Evolutionary conservation across 2,113 vertebrate genomes (phyloP), one percentile per base, ranked within the genome.

Genomic region (Ailuropoda melanoleuca): DNA sequence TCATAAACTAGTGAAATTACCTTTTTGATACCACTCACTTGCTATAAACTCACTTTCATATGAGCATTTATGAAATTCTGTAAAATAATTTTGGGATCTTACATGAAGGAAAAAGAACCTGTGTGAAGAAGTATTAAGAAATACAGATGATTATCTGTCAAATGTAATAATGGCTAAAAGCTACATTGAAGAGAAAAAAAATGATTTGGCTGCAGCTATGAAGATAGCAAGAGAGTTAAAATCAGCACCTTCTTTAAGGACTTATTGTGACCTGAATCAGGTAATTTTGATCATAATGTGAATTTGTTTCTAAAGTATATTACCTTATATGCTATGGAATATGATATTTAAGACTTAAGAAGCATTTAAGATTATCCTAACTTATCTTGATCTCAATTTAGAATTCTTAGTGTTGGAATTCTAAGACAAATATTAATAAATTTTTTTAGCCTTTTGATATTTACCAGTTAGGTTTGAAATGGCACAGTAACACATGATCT

Each of bases 211-310:
- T 90, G 98, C 88, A 80, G 98, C 99, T 64, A 98, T 99, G 97
- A 99, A 99, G 94, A 99, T 98, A 90, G 99, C 99, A 97, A 98
- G 90, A 94, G 98, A 99, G 88, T 97, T 99, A 48, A 98, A 98
- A 58, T 93, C 93, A 21, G 95, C 98, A n/a, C 98, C 97, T 92
- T 98, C 98, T 83, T 62, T 99, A 50, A 98, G 98, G 97, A 97
- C 96, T 53, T 99, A 97, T 66, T 99, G 98, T 98, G 97, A 98
- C 92, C 84, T 98, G 0, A 0, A 98, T 88, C 98, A 99, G 98
- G 99, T 99, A 99, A 31, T 95, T 93, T 92, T 92, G 23, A 80
- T 97, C 24, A 92, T 75, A 55, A 50, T 83, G 29, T 85, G 29
- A 95, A 92, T 85, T 85, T 87, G 62, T 92, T 86, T 94, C 77